A percentile compares a stretch with the other conserved stretches of the same genome.
phyloP scores from a whole-genome alignment of 2,888 invertebrate species.

The Papilio protenor region DNA sequence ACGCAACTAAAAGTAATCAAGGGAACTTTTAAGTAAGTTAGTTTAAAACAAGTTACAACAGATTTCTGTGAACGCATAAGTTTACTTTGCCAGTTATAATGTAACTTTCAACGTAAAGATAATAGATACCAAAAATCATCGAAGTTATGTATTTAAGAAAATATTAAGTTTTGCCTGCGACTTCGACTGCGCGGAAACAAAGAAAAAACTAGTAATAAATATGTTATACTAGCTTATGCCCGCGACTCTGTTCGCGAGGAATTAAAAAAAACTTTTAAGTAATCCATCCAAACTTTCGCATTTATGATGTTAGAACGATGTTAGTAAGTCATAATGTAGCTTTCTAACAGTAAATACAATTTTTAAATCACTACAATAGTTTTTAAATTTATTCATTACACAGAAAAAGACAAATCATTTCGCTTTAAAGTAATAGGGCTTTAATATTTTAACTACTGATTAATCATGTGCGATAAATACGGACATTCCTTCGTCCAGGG shows the following conservation, averaged over 20 bases:
- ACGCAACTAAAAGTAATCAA: neutral
- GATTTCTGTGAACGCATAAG: neutral
- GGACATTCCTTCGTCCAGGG: neutral
- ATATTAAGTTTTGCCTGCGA: no score
- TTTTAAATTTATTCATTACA: no score
- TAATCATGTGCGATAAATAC: slow-evolving; percentile 9
- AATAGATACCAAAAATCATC: neutral
- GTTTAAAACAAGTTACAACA: slow-evolving; percentile 9
- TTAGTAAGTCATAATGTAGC: no score
- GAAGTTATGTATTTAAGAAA: neutral
- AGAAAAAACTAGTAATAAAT: no score
- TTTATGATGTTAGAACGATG: no score
- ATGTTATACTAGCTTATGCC: no score
- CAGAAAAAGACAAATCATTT: neutral
- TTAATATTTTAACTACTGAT: slow-evolving; percentile 4
- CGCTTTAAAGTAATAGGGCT: neutral
- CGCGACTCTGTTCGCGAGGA: no score
- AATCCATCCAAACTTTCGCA: no score
- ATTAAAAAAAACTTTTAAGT: no score
- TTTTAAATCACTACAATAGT: no score
- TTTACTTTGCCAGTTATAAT: neutral
- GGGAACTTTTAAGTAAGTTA: neutral
- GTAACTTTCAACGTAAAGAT: neutral
- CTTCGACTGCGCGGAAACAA: no score
- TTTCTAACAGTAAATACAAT: no score